phyloP scores from a whole-genome alignment of 2,113 vertebrate species.

The Syngnathus scovelli region DNA sequence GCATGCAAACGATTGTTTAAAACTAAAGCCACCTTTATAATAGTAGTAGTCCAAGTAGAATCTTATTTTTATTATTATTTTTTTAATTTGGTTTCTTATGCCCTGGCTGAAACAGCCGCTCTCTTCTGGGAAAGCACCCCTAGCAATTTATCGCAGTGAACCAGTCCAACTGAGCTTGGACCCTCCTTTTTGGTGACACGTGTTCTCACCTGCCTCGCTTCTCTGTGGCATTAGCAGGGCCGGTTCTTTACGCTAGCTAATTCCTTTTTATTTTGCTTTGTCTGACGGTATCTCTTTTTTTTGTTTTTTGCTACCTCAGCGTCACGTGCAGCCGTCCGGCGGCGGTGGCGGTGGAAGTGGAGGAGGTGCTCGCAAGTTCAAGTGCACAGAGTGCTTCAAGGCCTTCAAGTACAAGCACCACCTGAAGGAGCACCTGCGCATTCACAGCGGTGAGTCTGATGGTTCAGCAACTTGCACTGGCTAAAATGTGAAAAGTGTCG shows the following conservation, averaged over 20 bases:
- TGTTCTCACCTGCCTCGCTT: background rate
- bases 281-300: conserved; percentile 3
- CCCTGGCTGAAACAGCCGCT: background rate
- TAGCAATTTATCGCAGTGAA: background rate
- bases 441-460: conserved; percentile 87
- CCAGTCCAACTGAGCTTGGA: background rate
- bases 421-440: conserved; percentile 98
- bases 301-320: conserved; percentile 67
- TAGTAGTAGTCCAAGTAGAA: background rate
- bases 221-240: background rate
- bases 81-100: background rate
- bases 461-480: too few species aligned
- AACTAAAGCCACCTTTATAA: background rate
- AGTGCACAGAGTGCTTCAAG: conserved; percentile 96
- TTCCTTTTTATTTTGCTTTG: background rate
- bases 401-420: conserved; percentile 99
- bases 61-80: background rate
- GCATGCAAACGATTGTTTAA: background rate
- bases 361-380: conserved; percentile 91
- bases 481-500: too few species aligned
- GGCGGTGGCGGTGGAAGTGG: conserved; percentile 51
- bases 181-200: background rate
- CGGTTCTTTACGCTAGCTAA: background rate
- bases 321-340: conserved; percentile 73
- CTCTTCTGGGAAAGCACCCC: background rate